These are phyloP conservation scores for Halocynthia aurantium DNA, from an alignment of 23 tunicate species.

Conservation along the genomic window DNA sequence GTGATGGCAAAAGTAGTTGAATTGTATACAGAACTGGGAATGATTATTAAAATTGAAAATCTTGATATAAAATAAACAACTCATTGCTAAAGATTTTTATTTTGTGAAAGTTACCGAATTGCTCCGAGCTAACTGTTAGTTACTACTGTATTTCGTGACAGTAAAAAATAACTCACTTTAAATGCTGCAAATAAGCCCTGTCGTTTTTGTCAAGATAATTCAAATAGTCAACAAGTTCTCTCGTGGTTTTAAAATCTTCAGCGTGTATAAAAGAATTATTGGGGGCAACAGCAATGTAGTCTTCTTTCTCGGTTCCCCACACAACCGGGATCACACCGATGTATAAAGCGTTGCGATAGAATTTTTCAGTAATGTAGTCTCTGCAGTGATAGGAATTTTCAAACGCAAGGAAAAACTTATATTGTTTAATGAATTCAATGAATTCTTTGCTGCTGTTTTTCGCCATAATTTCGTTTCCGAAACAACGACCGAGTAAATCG, in stretches of 20 bases:
- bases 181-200: conserved; percentile 15
- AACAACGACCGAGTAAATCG: conserved; percentile 8
- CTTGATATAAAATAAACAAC: not conserved
- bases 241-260: conserved; percentile 1
- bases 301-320: conserved; percentile 15
- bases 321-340: conserved; percentile 22
- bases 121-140: not conserved
- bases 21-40: not conserved
- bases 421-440: not conserved
- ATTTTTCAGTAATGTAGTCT: conserved; percentile 31
- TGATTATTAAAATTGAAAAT: not conserved
- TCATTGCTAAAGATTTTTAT: too few species aligned
- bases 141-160: not conserved
- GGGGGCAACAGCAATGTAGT: conserved; percentile 16
- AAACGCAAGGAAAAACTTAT: conserved; percentile 41
- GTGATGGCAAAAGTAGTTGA: not conserved
- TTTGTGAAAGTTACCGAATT: too few species aligned
- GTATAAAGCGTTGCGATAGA: conserved; percentile 23
- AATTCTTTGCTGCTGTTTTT: not conserved
- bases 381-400: conserved; percentile 39
- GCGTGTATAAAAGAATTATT: conserved; percentile 6
- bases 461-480: not conserved
- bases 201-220: conserved; percentile 14
- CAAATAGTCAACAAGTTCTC: conserved; percentile 11
- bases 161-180: not conserved